phyloP scores from a whole-genome alignment of 2,113 vertebrate genomes.

The Centrocercus urophasianus region DNA sequence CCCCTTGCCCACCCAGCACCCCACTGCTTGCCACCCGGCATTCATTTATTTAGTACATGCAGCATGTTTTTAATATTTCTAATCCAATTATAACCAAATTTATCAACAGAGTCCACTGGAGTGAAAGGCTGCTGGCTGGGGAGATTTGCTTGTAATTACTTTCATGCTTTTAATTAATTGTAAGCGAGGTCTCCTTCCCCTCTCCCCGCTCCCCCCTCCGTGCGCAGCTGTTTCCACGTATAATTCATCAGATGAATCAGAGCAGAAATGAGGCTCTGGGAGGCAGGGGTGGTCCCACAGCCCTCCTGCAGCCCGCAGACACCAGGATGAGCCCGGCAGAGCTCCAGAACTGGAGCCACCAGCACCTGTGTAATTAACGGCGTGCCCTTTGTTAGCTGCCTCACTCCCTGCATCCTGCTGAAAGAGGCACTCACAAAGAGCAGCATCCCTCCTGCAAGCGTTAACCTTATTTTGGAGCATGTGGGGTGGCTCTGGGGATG shows the following conservation, averaged over 20 bases:
- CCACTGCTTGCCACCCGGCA: not conserved
- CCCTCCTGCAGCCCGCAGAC: not conserved
- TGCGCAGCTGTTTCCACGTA: constrained; percentile 46
- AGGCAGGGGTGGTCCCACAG: constrained; percentile 6
- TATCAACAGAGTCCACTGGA: constrained; percentile 73
- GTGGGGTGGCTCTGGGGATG: not conserved
- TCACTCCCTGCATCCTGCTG: rapidly evolving
- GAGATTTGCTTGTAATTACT: constrained; percentile 75
- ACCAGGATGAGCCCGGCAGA: not conserved
- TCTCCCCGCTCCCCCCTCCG: constrained; percentile 9
- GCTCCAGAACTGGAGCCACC: not conserved
- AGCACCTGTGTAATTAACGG: not conserved
- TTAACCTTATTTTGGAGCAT: not conserved
- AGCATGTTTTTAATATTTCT: constrained; percentile 66
- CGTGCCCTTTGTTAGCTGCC: rapidly evolving
- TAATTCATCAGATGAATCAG: constrained; percentile 64
- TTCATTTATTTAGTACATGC: constrained; percentile 51
- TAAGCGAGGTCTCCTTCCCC: constrained; percentile 56
- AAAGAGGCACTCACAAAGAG: rapidly evolving
- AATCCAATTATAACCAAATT: constrained; percentile 76
- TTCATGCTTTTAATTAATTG: constrained; percentile 77
- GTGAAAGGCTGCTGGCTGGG: constrained; percentile 73
- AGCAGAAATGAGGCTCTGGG: constrained; percentile 57
- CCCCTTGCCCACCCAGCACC: rapidly evolving
- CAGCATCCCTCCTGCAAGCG: not conserved